These are phyloP conservation scores for Acrocera orbiculus DNA, from an alignment of 2,888 invertebrate genomes.

Conservation along the genomic window DNA sequence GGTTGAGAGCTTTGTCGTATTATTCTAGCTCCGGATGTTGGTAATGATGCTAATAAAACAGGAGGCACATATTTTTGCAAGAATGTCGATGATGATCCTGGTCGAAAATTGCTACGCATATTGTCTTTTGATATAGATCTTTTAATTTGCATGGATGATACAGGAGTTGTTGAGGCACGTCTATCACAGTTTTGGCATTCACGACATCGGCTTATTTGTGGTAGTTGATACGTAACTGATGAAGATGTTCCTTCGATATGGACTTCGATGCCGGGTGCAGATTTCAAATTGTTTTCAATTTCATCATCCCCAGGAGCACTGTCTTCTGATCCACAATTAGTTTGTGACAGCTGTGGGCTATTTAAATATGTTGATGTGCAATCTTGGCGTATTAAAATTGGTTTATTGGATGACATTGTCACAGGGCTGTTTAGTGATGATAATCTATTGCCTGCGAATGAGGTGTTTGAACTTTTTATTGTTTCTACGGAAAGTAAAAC, in stretches of 20 bases:
- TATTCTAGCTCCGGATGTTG: conserved; percentile 50
- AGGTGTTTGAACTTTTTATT: too few relatives aligned
- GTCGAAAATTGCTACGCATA: conserved; percentile 51
- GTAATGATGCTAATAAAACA: conserved; percentile 51
- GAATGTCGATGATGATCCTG: conserved; percentile 33
- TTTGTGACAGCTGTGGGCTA: conserved; percentile 46
- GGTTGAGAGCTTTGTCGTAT: conserved; percentile 46
- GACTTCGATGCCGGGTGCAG: background rate
- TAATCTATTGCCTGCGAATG: too few relatives aligned
- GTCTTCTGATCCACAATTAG: conserved; percentile 64
- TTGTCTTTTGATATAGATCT: conserved; percentile 73
- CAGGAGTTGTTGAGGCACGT: conserved; percentile 63
- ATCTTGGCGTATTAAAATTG: conserved; percentile 70
- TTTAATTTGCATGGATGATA: conserved; percentile 57
- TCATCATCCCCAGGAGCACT: conserved; percentile 44
- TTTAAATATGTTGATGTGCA: conserved; percentile 60
- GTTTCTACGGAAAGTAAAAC: too few relatives aligned
- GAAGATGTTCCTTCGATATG: too few relatives aligned
- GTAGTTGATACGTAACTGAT: background rate
- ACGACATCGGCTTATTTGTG: conserved; percentile 37
- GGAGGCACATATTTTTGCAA: conserved; percentile 38
- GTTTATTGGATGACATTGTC: conserved; percentile 41
- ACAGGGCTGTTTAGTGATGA: conserved; percentile 24
- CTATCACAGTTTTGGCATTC: conserved; percentile 54
- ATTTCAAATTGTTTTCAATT: conserved; percentile 32